Percentiles rank a stretch among this genome's conserved stretches.
phyloP scores from a whole-genome alignment of 2,797 vertebrate species.

The Cygnus olor region DNA sequence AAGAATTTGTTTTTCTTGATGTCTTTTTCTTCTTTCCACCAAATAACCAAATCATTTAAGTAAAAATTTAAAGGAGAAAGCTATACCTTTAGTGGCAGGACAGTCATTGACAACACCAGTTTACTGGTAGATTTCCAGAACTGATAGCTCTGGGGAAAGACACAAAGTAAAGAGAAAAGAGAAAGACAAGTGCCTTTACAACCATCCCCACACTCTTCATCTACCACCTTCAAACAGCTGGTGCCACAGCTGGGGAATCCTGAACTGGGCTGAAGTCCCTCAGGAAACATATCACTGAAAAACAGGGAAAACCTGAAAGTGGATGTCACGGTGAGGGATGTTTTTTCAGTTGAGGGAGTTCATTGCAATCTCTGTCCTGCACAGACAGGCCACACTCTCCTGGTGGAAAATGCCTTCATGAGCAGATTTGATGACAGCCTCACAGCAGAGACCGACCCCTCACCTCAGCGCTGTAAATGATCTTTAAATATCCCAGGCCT shows the following conservation, averaged over 20 bases:
- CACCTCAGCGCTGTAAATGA: neutral
- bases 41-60: neutral
- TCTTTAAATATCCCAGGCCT: neutral
- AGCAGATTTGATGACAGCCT: neutral
- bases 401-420: accelerated
- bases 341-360: neutral
- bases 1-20: neutral
- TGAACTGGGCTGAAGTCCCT: constrained; percentile 19
- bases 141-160: neutral
- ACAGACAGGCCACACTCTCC: neutral
- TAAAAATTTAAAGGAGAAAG: neutral
- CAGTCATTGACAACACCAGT: neutral
- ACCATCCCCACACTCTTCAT: neutral
- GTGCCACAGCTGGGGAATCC: neutral
- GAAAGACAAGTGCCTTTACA: neutral
- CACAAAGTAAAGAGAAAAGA: neutral
- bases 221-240: neutral
- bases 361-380: neutral
- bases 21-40: neutral
- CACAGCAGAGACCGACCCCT: accelerated
- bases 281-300: neutral
- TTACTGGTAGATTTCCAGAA: neutral
- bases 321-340: constrained; percentile 10
- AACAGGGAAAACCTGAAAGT: constrained; percentile 8
- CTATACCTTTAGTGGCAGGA: neutral